Conservation (phyloP, 2,113 vertebrate genomes). For the Hippocampus abdominalis region DNA sequence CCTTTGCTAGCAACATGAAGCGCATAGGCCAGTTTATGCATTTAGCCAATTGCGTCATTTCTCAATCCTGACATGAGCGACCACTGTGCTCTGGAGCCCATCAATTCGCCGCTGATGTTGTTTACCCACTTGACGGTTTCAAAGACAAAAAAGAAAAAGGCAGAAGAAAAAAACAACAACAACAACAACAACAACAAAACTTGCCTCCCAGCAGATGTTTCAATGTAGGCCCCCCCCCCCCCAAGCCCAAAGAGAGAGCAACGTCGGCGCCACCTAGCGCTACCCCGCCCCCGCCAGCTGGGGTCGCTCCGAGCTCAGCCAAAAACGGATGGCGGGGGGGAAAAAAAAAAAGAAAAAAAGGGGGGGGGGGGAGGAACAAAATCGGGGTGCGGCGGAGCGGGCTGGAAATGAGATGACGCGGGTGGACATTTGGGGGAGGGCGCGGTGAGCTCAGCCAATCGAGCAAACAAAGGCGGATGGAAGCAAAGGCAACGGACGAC, state of each 20-base stretch:
- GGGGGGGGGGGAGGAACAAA: slow-evolving; percentile 10
- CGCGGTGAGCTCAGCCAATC: slow-evolving; percentile 50
- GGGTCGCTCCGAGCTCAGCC: slow-evolving; percentile 68
- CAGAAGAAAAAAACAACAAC: background rate
- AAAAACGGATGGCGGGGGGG: background rate
- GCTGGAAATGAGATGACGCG: slow-evolving; percentile 44
- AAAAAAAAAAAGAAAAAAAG: slow-evolving; percentile 31
- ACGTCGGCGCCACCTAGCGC: slow-evolving; percentile 25
- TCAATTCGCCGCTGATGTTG: background rate
- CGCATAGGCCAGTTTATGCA: background rate
- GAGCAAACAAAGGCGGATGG: slow-evolving; percentile 35
- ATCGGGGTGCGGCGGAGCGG: slow-evolving; percentile 19
- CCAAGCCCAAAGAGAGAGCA: slow-evolving; percentile 28
- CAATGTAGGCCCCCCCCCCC: too few species aligned
- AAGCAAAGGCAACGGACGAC: slow-evolving; percentile 8
- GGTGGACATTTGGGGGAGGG: slow-evolving; percentile 42
- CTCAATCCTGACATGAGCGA: background rate
- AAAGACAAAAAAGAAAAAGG: background rate
- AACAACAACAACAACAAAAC: too few species aligned
- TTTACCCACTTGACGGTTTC: background rate
- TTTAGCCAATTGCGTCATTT: background rate
- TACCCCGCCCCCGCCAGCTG: slow-evolving; percentile 55
- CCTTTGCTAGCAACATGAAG: background rate
- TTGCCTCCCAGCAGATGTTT: too few species aligned
- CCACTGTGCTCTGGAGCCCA: background rate